A percentile compares a stretch with the other conserved stretches of the same genome.
phyloP scores from a whole-genome alignment of 2,888 invertebrate genomes.

The Muschampia plurimacula region DNA sequence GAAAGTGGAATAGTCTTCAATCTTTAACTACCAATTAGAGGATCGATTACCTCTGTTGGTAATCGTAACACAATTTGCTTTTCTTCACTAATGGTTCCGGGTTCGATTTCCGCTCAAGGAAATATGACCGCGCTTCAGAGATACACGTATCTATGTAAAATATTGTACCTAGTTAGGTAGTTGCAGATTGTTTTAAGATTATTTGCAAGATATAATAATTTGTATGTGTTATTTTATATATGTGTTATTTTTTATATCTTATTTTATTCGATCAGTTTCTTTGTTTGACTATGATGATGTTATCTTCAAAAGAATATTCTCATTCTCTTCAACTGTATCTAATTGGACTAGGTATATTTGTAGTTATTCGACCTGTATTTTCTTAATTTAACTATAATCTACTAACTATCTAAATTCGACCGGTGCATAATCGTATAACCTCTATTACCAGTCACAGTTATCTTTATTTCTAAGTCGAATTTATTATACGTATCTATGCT shows the following conservation, averaged over 20 bases:
- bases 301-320: no score
- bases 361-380: no score
- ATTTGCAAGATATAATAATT: background rate
- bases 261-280: no score
- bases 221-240: no score
- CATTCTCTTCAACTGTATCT: no score
- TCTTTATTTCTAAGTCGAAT: conserved; percentile 33
- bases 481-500: conserved; percentile 30
- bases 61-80: conserved; percentile 33
- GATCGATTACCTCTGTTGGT: conserved; percentile 31
- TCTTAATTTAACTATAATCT: conserved; percentile 29
- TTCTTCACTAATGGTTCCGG: conserved; percentile 37
- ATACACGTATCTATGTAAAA: background rate
- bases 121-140: conserved; percentile 18
- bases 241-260: no score
- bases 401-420: conserved; percentile 26
- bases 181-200: background rate
- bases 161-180: background rate
- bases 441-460: conserved; percentile 26
- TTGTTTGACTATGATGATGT: no score
- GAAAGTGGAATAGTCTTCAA: conserved; percentile 29
- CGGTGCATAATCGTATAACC: conserved; percentile 29
- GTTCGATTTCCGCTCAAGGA: conserved; percentile 34
- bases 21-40: conserved; percentile 37
- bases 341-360: no score